Evolutionary conservation across 2,113 vertebrate genomes (phyloP), one percentile per base, ranked within the genome.

Genomic region (Macaca nemestrina): DNA sequence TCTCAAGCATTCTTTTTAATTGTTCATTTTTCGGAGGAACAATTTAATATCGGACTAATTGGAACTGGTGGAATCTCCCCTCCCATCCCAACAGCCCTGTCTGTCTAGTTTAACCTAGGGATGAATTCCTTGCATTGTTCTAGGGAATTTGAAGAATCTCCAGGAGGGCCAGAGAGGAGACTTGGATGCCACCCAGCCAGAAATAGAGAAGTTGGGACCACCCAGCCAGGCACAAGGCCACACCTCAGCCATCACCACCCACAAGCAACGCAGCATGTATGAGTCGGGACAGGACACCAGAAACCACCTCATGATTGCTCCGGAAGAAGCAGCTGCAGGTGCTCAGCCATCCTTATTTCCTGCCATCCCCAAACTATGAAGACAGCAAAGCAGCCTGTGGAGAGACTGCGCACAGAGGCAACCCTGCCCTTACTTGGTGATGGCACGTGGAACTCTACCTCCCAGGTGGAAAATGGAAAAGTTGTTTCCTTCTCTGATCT

Each of bases 231-330:
- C 38, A 72, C 1, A 25, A 73, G 55, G 18, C 86, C 35, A 18
- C 13, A 1, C 3, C 45, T 22, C 11, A 35, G 78, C 40, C 3
- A 35, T 35, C 64, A 12, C 18, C 32, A 3, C n/a, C 25, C n/a
- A 20, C 0, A 5, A 0, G 11, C 25, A 35, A 12, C 16, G 1
- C 17, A 45, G 48, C 50, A 30, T 8, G 7, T n/a, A 1, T 13
- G 8, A 25, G 43, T 20, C 10, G 14, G 14, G 32, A 16, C 6
- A n/a, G 40, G 25, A 23, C 40, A 40, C 16, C 20, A 35, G 90
- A 52, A 40, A 38, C 3, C 30, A 20, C 38, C 40, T 23, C 17
- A 9, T 27, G 70, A 30, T 38, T 43, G 10, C n/a, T 25, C 86
- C 35, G 17, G 79, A 35, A 40, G 9, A 61, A 40, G 78, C 59